Base-by-base conservation (phyloP, 1,140 invertebrate species). In the Drosophila micromelanica region DNA sequence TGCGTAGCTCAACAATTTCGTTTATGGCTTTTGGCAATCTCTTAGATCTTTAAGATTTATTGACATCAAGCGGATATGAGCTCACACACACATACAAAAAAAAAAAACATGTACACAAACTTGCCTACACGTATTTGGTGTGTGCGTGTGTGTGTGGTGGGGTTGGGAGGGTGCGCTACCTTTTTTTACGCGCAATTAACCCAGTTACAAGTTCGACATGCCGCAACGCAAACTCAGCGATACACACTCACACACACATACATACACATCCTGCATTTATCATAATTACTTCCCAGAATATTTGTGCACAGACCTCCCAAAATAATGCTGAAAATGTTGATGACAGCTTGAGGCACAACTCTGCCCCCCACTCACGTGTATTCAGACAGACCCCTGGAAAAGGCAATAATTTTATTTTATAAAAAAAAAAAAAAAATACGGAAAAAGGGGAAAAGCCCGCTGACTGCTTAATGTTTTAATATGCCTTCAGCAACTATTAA, bases 171-270 rank as follows among this genome's bases (percentile, higher is more conserved):
- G 2, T 55, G 65, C 27, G 45, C 62, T 77, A 71, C 84, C 84
- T 89, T 73, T 74, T 82, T 72, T 80, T 78, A 87, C 79, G 82
- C 82, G 82, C 82, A 87, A 87, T 89, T 86, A 86, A 86, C 82
- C 82, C 82, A 86, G 82, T 86, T 86, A 87, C 78, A 86, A 87
- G 82, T 89, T 87, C 80, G 79, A 84, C 84, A 89, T 89, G 84
- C 84, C 84, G 76, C 82, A 82, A 71, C 54, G 52, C 74, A 81
- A 74, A 68, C 62, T 51, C 59, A 69, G 11, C 23, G 37, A 54
- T 51, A 7, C 60, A 48, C 69, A 35, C 45, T 69, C 71, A 71
- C 64, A 51, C 40, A 59, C 5, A 46, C 17, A 12, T 7, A 49
- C 37, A 54, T 27, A 17, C 32, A 63, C 73, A 84, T 89, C 84